These are phyloP conservation scores for Lordiphosa andalusiaca DNA, from an alignment of 2,888 invertebrate species.

Conservation along the genomic window DNA sequence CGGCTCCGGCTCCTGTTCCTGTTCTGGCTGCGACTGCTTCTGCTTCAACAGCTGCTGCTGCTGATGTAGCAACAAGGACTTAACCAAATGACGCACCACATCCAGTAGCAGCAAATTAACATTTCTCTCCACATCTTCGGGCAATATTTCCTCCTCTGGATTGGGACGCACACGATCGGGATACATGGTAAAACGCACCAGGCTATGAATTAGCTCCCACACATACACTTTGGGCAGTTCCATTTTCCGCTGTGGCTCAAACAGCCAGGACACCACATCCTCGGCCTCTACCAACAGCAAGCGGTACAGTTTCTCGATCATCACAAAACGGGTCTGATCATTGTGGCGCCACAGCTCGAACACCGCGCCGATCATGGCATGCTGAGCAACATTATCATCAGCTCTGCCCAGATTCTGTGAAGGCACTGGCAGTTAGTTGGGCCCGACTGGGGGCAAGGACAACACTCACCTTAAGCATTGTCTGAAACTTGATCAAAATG, in stretches of 20 bases:
- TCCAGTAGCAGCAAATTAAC: constrained; percentile 29
- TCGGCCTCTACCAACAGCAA: constrained; percentile 22
- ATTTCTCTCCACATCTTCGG: not conserved
- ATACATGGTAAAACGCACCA: constrained; percentile 20
- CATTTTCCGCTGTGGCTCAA: constrained; percentile 17
- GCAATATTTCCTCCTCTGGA: not conserved
- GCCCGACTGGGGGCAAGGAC: not conserved
- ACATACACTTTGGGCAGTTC: constrained; percentile 46
- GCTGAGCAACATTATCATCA: constrained; percentile 15
- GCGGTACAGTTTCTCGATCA: constrained; percentile 34
- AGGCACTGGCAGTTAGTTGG: not conserved
- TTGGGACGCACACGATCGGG: not conserved
- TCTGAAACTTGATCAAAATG: constrained; percentile 27
- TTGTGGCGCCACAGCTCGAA: constrained; percentile 47
- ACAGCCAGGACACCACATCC: constrained; percentile 38
- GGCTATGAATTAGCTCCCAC: constrained; percentile 43
- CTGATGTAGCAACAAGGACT: constrained; percentile 19
- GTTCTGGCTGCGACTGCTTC: not conserved
- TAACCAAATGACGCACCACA: constrained; percentile 15
- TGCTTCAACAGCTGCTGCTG: not conserved
- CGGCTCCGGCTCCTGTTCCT: not conserved
- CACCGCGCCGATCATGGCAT: constrained; percentile 29
- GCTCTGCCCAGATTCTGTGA: constrained; percentile 22
- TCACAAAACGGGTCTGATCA: constrained; percentile 38
- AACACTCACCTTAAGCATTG: constrained; percentile 42